phyloP scores from a whole-genome alignment of 2,888 invertebrate species.

The Eustalomyia histrio region DNA sequence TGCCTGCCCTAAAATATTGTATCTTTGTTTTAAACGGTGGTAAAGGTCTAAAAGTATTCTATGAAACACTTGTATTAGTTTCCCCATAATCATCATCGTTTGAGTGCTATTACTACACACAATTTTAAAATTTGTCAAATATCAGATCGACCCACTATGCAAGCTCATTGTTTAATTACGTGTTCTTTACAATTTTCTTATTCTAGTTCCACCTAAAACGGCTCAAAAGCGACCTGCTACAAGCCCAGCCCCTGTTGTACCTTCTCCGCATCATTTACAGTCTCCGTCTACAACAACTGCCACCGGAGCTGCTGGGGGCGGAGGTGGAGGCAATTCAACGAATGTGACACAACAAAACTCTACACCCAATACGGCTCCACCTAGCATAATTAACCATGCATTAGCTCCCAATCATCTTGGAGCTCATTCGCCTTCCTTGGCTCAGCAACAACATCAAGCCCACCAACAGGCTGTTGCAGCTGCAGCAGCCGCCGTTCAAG shows the following conservation, averaged over 20 bases:
- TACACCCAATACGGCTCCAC: constrained; percentile 46
- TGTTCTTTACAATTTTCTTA: too few species aligned
- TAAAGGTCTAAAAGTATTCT: too few species aligned
- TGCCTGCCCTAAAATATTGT: too few species aligned
- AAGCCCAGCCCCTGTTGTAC: constrained; percentile 78
- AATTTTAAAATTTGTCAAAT: too few species aligned
- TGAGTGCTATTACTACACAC: too few species aligned
- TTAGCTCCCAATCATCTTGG: constrained; percentile 75
- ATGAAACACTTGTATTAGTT: too few species aligned
- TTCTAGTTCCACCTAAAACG: constrained; percentile 78
- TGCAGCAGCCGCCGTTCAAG: constrained; percentile 72
- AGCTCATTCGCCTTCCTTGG: constrained; percentile 74
- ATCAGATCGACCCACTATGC: too few species aligned
- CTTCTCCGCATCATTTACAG: constrained; percentile 78
- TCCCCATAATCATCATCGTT: too few species aligned
- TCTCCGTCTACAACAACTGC: constrained; percentile 71
- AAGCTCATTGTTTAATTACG: too few species aligned
- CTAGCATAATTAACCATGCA: constrained; percentile 73
- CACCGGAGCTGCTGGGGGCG: constrained; percentile 66
- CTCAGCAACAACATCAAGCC: constrained; percentile 71
- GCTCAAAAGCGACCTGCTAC: constrained; percentile 79
- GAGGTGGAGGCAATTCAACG: constrained; percentile 39
- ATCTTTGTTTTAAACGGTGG: too few species aligned
- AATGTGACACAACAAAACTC: constrained; percentile 65
- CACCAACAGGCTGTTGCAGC: constrained; percentile 76